Evolutionary conservation across 2,113 vertebrate species (phyloP).

Genomic region (Triplophysa siluroides): DNA sequence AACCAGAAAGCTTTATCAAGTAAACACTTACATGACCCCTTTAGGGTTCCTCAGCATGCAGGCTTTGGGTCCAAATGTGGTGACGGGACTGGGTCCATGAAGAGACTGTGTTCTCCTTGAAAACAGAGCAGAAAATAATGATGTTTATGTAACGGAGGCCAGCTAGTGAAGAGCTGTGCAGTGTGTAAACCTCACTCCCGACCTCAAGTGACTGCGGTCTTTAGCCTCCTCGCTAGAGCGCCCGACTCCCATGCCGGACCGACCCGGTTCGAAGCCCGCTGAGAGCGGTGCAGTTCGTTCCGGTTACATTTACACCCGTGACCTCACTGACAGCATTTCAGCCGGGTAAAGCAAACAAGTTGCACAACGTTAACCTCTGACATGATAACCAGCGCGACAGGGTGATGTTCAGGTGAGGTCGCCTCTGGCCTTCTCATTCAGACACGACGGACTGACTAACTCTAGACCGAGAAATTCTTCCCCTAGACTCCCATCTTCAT

Average conservation of each 20-base stretch:
- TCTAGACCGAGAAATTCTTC: background rate
- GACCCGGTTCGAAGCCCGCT: no score
- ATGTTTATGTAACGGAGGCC: no score
- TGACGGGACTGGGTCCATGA: slow-evolving; percentile 95
- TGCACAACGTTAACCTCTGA: background rate
- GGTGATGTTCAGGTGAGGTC: background rate
- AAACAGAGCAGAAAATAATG: slow-evolving; percentile 15
- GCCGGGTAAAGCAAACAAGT: background rate
- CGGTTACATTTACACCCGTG: background rate
- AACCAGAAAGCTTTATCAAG: no score
- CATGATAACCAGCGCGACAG: background rate
- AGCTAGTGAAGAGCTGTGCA: no score
- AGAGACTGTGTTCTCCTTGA: slow-evolving; percentile 89
- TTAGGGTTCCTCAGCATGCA: slow-evolving; percentile 95
- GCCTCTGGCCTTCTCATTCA: no score
- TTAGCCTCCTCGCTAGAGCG: no score
- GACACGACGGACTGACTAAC: background rate
- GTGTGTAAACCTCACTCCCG: no score
- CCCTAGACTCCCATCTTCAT: no score
- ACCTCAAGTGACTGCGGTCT: no score
- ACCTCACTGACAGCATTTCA: background rate
- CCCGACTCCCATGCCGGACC: no score
- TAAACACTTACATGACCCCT: slow-evolving; percentile 88
- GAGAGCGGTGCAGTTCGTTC: no score
- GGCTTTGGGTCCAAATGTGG: slow-evolving; percentile 96